phyloP scores from a whole-genome alignment of 2,888 invertebrate species.

The Lobophora halterata region DNA sequence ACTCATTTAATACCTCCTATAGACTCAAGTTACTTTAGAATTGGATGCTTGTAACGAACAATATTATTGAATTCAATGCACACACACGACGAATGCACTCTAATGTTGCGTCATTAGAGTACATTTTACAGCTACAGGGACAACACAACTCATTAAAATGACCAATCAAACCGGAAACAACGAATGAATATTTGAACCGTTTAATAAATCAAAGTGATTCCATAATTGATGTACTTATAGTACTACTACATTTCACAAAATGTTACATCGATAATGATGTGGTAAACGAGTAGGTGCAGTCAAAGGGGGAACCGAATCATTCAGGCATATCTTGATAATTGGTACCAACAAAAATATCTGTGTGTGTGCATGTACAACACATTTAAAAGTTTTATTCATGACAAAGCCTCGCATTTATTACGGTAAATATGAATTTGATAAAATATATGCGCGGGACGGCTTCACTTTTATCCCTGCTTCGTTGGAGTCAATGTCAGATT shows the following conservation, averaged over 20 bases:
- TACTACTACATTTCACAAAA: conserved; percentile 2
- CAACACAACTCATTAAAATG: conserved; percentile 15
- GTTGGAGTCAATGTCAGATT: conserved; percentile 50
- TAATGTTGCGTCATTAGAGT: too few relatives aligned
- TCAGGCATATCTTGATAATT: conserved; percentile 5
- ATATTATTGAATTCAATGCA: too few relatives aligned
- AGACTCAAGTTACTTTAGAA: background rate
- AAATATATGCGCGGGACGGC: conserved; percentile 24
- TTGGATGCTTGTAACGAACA: too few relatives aligned
- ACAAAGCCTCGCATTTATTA: conserved; percentile 22
- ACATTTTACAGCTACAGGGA: background rate
- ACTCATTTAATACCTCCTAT: background rate
- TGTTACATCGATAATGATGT: conserved; percentile 3
- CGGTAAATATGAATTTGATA: conserved; percentile 28
- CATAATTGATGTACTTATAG: conserved; percentile 2
- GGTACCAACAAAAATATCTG: conserved; percentile 5
- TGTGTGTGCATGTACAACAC: conserved; percentile 4
- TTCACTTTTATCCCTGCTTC: conserved; percentile 38
- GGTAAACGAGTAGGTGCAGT: background rate
- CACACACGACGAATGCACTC: too few relatives aligned
- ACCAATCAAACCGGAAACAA: conserved; percentile 14
- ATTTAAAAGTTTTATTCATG: conserved; percentile 19
- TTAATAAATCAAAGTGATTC: conserved; percentile 12
- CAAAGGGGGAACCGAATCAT: conserved; percentile 2
- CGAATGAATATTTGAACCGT: conserved; percentile 10